Base-by-base conservation (phyloP, 2,888 invertebrate genomes). In the Arrhopalites spinosus region DNA sequence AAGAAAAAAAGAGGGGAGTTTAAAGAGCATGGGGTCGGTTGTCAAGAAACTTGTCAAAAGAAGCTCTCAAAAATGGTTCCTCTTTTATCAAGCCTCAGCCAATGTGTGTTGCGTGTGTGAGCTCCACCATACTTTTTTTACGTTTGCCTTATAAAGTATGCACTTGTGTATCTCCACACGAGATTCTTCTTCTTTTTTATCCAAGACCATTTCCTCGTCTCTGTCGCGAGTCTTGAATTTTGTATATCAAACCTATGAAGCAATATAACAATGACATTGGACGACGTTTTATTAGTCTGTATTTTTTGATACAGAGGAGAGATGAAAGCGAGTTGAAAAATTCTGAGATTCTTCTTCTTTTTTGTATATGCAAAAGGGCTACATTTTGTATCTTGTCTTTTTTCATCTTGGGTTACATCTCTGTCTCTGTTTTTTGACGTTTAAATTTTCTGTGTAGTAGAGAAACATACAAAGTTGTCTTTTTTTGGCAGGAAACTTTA, bases 401-500 rank as follows among this genome's bases (percentile, higher is more conserved):
- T 15, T 56, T 20, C 20, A 20, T 56, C 20, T 20, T 56, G 56
- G n/a, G 56, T 20, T 56, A 56, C 56, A 56, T 56, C 3, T 56
- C 56, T 23, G 3, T 15, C 56, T 20, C 20, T 56, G 56, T 56
- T 56, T n/a, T n/a, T n/a, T n/a, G n/a, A 20, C 20, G n/a, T n/a
- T 8, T 53, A 53, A 17, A 17, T 56, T 56, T 56, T 56, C 23
- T 56, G 23, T 20, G 8, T 1, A 59, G 13, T 13, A 59, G 23
- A 59, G 23, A 59, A 59, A 59, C 20, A 59, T 13, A 66, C 43
- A 66, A n/a, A 66, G 36, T 36, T 11, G 36, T 15, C 69, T 69
- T 53, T 63, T 72, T 72, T 72, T 72, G 72, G 72, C 72, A 72
- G 63, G 45, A 63, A 72, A 72, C 72, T 72, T 72, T 72, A 72